Conservation (phyloP, 2,113 vertebrate species). For the Tursiops truncatus region DNA sequence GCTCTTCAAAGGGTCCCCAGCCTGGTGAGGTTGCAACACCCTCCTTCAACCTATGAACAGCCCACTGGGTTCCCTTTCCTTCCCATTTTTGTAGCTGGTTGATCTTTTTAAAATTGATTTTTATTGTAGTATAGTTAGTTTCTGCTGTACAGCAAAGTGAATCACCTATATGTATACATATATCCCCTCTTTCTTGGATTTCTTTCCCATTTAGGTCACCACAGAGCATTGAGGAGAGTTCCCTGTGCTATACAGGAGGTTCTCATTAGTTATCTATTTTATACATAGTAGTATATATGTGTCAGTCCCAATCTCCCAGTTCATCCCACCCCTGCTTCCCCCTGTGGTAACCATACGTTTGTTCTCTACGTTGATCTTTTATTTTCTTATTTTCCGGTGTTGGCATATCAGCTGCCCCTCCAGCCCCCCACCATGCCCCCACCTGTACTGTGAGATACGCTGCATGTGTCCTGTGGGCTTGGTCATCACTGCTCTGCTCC, state of each 20-base stretch:
- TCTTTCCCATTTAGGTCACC: neutral
- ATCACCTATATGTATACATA: neutral
- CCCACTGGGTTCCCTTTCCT: neutral
- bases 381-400: neutral
- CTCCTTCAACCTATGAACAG: neutral
- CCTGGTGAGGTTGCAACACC: fast-evolving
- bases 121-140: neutral
- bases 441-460: fast-evolving
- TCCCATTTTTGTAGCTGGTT: neutral
- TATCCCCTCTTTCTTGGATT: neutral
- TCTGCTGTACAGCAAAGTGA: neutral
- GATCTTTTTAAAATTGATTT: neutral
- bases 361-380: neutral
- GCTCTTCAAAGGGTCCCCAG: neutral
- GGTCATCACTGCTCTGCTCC: neutral
- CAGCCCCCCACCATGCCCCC: neutral
- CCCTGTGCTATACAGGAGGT: neutral
- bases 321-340: neutral
- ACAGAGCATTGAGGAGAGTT: fast-evolving
- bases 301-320: neutral
- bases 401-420: neutral
- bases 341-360: neutral
- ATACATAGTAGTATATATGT: fast-evolving
- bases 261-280: fast-evolving
- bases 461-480: fast-evolving